phyloP scores from a whole-genome alignment of 2,797 vertebrate species.

The Epinephelus awoara region DNA sequence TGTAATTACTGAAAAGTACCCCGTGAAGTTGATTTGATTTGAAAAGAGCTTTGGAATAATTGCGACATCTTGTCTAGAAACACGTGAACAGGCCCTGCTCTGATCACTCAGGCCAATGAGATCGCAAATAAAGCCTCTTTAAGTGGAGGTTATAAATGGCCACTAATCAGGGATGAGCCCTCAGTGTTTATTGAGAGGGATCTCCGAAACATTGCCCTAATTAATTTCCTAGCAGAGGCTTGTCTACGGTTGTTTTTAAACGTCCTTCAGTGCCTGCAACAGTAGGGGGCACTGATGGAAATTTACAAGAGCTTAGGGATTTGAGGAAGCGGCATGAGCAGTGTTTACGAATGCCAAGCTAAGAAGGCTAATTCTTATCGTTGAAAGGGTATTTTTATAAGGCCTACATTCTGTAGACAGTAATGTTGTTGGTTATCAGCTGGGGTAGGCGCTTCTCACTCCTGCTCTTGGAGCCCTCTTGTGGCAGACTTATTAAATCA shows the following conservation, averaged over 20 bases:
- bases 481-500: constrained; percentile 56
- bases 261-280: constrained; percentile 64
- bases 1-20: constrained; percentile 21
- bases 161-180: constrained; percentile 85
- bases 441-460: constrained; percentile 31
- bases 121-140: constrained; percentile 77
- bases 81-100: constrained; percentile 43
- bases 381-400: constrained; percentile 76
- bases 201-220: constrained; percentile 84
- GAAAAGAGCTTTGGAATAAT: constrained; percentile 49
- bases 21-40: constrained; percentile 37
- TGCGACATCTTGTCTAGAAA: constrained; percentile 45
- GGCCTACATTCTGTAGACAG: constrained; percentile 67
- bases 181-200: constrained; percentile 80
- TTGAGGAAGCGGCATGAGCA: constrained; percentile 75
- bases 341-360: constrained; percentile 73
- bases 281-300: constrained; percentile 75
- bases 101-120: constrained; percentile 77
- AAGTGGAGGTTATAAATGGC: constrained; percentile 85
- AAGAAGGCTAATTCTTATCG: constrained; percentile 78
- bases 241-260: constrained; percentile 72
- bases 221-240: constrained; percentile 78
- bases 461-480: constrained; percentile 68
- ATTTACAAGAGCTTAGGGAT: constrained; percentile 77
- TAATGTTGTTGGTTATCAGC: constrained; percentile 59